Base-by-base conservation (phyloP, 1,140 invertebrate species). In the Colletes latitarsis region DNA sequence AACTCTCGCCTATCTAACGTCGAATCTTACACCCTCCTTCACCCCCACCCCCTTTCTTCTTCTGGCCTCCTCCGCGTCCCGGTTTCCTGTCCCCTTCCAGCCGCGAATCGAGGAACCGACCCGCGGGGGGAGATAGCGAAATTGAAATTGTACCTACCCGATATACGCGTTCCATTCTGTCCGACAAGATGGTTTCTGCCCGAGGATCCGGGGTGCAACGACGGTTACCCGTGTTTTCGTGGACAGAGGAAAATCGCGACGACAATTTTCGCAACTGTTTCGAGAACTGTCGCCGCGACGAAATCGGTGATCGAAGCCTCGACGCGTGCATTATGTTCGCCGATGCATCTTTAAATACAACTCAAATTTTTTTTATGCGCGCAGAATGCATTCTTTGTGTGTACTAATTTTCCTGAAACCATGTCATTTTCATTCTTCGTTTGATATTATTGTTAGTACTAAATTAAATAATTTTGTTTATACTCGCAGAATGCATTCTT, bases 111-210 rank as follows among this genome's bases (percentile, higher is more conserved):
- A 75, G 73, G 74, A 69, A 82, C 66, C 58, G 69, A 41, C 72
- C n/a, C 87, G 64, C 80, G 82, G 78, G 87, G 87, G 89, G 72
- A 90, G 89, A 90, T 90, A 90, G 88, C 49, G 81, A 88, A 90
- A 90, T 90, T 90, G 89, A 90, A 90, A 90, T 90, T 89, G 82
- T 90, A 86, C 84, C 82, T 75, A 84, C 66, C 62, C 80, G 81
- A 83, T 81, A 82, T 69, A 73, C 72, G 41, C 82, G 77, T 70
- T 77, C 68, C 68, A 78, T 85, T 87, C 81, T 52, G 55, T 74
- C 46, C 77, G 81, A 66, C 75, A 76, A 74, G 69, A 81, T 74
- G 70, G 73, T 69, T 81, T 72, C 52, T 78, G 74, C 78, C 60
- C 71, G 82, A 82, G 49, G 57, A 71, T 68, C 12, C 69, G 43